Evolutionary conservation across 2,113 vertebrate species (phyloP).

Genomic region (Lophochroa leadbeateri): DNA sequence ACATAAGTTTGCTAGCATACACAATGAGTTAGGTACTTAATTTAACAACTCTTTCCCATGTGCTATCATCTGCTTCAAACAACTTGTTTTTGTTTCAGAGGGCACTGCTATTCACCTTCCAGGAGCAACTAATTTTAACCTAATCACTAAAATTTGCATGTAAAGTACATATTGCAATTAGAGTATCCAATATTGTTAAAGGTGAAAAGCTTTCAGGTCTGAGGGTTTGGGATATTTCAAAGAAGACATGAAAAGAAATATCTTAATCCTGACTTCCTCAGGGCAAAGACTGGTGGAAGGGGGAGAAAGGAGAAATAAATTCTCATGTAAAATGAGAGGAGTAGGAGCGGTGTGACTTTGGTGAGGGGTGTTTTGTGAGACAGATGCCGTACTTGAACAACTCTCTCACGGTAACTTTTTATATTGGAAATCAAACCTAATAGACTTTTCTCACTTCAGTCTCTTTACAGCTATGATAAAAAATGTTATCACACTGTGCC

Average conservation of each 20-base stretch:
- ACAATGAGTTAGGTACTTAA: neutral
- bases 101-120: neutral
- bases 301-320: neutral
- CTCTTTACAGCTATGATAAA: neutral
- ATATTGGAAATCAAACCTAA: neutral
- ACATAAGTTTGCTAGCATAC: neutral
- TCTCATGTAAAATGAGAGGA: neutral
- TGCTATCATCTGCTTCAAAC: neutral
- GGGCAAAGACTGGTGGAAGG: neutral
- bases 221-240: neutral
- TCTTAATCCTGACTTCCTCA: constrained; percentile 47
- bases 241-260: constrained; percentile 17
- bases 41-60: neutral
- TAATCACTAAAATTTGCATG: constrained; percentile 57
- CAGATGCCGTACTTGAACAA: neutral
- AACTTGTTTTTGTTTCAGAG: neutral
- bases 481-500: neutral
- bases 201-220: constrained; percentile 14
- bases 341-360: neutral
- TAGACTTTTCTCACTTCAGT: neutral
- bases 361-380: accelerated
- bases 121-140: constrained; percentile 49
- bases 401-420: neutral
- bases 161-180: constrained; percentile 32
- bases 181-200: constrained; percentile 6